phyloP scores from a whole-genome alignment of 2,797 vertebrate genomes.

The Ctenochaetus hawaiiensis region DNA sequence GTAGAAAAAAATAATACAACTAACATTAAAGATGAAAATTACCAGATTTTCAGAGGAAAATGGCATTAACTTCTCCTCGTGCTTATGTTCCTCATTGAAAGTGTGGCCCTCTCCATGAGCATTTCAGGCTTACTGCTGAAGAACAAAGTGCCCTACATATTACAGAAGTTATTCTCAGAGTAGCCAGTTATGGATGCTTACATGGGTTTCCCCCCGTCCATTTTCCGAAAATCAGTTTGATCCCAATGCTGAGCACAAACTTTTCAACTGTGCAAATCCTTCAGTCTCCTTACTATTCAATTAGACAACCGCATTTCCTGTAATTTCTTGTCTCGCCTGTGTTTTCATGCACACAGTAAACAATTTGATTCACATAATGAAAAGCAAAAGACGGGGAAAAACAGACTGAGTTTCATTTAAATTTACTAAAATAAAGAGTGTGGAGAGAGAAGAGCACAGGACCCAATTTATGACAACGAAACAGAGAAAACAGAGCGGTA shows the following conservation, averaged over 20 bases:
- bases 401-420: not conserved
- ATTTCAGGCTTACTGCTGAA: slow-evolving; percentile 7
- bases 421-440: not conserved
- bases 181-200: slow-evolving; percentile 15
- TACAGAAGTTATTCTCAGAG: not conserved
- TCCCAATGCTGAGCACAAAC: not conserved
- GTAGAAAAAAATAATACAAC: not conserved
- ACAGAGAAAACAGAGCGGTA: not conserved
- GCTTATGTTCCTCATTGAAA: not conserved
- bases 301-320: not conserved
- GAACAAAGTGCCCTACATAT: slow-evolving; percentile 27
- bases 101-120: not conserved
- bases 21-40: not conserved
- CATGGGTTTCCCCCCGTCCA: not conserved
- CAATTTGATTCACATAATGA: not conserved
- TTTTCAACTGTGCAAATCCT: not conserved
- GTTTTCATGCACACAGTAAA: not conserved
- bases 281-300: not conserved
- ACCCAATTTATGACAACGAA: not conserved
- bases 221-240: slow-evolving; percentile 7
- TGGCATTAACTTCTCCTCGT: no score
- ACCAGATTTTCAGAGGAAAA: no score
- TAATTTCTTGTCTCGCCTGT: slow-evolving; percentile 4
- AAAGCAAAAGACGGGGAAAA: no score
- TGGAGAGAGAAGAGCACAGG: not conserved